phyloP scores from a whole-genome alignment of 2,888 invertebrate species.

The Muscina levida region DNA sequence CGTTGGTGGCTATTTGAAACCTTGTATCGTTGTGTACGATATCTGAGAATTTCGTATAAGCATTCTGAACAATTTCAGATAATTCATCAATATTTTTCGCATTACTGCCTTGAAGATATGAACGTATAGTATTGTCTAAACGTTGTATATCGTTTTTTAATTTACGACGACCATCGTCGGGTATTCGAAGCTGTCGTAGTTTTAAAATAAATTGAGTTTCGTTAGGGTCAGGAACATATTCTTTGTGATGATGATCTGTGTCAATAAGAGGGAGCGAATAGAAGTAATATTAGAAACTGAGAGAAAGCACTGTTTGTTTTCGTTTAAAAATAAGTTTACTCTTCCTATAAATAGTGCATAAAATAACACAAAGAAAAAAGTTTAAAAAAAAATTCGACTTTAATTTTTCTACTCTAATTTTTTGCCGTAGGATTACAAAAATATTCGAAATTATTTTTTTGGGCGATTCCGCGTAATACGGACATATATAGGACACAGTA shows the following conservation, averaged over 20 bases:
- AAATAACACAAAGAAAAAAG: too few relatives aligned
- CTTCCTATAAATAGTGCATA: too few relatives aligned
- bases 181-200: constrained; percentile 76
- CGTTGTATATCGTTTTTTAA: constrained; percentile 77
- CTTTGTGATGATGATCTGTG: constrained; percentile 67
- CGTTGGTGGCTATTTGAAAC: constrained; percentile 79
- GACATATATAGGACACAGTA: too few relatives aligned
- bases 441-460: too few relatives aligned
- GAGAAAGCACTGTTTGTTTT: background rate
- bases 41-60: constrained; percentile 83
- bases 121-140: constrained; percentile 76
- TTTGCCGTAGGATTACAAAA: too few relatives aligned
- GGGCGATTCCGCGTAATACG: too few relatives aligned
- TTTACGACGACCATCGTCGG: constrained; percentile 78
- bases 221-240: constrained; percentile 74
- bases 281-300: background rate
- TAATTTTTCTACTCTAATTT: too few relatives aligned
- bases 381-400: too few relatives aligned
- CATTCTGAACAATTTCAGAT: constrained; percentile 94
- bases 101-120: constrained; percentile 72
- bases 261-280: background rate
- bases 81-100: constrained; percentile 87
- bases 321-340: background rate
- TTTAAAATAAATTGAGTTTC: constrained; percentile 76
- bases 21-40: constrained; percentile 76